These are phyloP conservation scores for Neodiprion virginianus DNA, from an alignment of 1,140 invertebrate species.

Conservation along the genomic window DNA sequence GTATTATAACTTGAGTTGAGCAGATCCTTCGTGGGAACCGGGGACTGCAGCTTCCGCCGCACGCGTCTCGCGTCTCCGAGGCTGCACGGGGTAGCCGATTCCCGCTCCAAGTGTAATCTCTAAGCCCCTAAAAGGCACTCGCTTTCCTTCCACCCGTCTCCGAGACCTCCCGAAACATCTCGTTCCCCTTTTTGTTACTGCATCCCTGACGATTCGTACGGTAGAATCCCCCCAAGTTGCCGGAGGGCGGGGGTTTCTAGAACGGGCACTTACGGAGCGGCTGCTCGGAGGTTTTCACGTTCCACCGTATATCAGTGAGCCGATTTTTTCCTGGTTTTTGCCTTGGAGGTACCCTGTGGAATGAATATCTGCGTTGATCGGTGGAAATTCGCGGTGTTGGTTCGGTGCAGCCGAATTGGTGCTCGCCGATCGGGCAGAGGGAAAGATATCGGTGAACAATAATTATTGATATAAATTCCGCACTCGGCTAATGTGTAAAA, in stretches of 20 bases:
- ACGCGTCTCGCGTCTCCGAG: slow-evolving; percentile 47
- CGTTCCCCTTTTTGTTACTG: no score
- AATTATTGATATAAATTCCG: background rate
- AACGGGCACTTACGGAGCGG: no score
- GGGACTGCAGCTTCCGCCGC: slow-evolving; percentile 40
- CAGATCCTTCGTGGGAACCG: slow-evolving; percentile 55
- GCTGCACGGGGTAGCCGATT: slow-evolving; percentile 26
- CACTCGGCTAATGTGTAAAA: background rate
- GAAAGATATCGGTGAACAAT: slow-evolving; percentile 4
- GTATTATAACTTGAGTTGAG: slow-evolving; percentile 56
- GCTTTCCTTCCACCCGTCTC: slow-evolving; percentile 42
- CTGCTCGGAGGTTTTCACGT: no score
- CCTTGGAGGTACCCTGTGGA: no score
- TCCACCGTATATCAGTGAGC: no score
- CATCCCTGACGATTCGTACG: no score
- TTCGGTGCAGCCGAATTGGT: background rate
- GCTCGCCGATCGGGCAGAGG: background rate
- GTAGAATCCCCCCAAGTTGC: no score
- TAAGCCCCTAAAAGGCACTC: slow-evolving; percentile 59
- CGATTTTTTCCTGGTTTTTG: no score
- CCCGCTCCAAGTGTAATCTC: slow-evolving; percentile 52
- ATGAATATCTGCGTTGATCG: no score
- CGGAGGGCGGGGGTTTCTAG: no score
- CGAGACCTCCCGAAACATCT: slow-evolving; percentile 28
- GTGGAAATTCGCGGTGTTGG: no score